Conservation (phyloP, 2,113 vertebrate genomes). For the Leptobrachium leishanense region DNA sequence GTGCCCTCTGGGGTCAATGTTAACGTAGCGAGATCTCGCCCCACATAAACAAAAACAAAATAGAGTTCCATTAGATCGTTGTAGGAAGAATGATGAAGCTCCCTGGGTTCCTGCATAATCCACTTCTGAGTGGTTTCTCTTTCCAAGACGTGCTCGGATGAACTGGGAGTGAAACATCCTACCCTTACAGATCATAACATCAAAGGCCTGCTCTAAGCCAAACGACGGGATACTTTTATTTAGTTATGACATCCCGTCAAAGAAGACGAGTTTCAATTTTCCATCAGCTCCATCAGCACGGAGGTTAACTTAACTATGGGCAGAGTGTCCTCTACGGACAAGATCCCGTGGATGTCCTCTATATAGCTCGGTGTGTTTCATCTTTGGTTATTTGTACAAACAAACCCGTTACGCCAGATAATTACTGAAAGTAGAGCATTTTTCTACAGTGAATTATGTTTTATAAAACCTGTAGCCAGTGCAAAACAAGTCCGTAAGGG, state of each 20-base stretch:
- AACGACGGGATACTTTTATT: conserved; percentile 30
- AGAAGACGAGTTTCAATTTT: conserved; percentile 48
- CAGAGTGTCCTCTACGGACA: too few relatives aligned
- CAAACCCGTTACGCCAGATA: too few relatives aligned
- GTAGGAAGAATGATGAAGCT: background rate
- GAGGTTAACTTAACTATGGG: background rate
- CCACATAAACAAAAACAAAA: conserved; percentile 7
- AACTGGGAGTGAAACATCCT: conserved; percentile 15
- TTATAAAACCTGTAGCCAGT: too few relatives aligned
- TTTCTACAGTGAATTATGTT: too few relatives aligned
- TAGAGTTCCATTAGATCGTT: background rate
- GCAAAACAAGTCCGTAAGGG: too few relatives aligned
- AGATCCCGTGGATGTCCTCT: too few relatives aligned
- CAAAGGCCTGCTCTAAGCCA: conserved; percentile 40
- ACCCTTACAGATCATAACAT: conserved; percentile 34
- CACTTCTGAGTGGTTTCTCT: conserved; percentile 33
- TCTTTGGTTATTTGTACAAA: too few relatives aligned
- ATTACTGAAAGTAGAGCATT: too few relatives aligned
- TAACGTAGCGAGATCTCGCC: background rate
- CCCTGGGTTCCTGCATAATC: background rate
- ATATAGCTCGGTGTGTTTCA: too few relatives aligned
- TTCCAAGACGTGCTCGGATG: conserved; percentile 28
- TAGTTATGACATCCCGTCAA: conserved; percentile 31
- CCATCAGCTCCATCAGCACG: background rate
- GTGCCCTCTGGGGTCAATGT: conserved; percentile 20